Evolutionary conservation across 1,140 invertebrate species (phyloP), one percentile per base, ranked within the genome.

Genomic region (Drosophila kikkawai): DNA sequence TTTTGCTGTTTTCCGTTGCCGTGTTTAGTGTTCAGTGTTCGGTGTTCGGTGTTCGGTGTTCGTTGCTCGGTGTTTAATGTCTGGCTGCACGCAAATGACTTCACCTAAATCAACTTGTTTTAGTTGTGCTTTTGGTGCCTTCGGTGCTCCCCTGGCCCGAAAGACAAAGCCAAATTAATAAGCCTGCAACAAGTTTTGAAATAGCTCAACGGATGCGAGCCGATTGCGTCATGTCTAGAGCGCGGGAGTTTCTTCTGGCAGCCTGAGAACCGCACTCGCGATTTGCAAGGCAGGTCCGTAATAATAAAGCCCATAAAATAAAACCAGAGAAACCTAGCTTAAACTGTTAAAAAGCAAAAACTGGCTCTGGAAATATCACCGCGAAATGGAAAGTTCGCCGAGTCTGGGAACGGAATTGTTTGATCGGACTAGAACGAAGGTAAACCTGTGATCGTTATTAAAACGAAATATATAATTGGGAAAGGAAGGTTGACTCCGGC

Each of bases 21-120:
- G 59, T 64, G 65, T 48, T 73, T 17, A 47, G 53, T 76, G 56
- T 68, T 51, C 29, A 39, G 50, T 75, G 51, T 58, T 56, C 36
- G 17, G 39, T 75, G 51, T 58, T 56, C 36, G 17, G 39, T 69
- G 36, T 75, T 60, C 42, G 22, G 47, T 79, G 44, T 63, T 48
- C 47, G 55, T 44, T 71, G 41, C 60, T 57, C 32, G 44, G 50
- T 80, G 57, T 80, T 70, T 75, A 45, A 61, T 83, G 51, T 69
- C 55, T 61, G 65, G 42, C 63, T 78, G 81, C 76, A 85, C 79
- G 83, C 83, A 87, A 86, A 86, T 87, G 84, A 86, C 83, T 87
- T 79, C 65, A 82, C 69, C 76, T 86, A 51, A 81, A 75, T 79
- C 79, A 85, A 86, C 78, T 86, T 85, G 70, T 87, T 82, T 82